These are phyloP conservation scores for Aquatica leii DNA, from an alignment of 2,888 invertebrate genomes.

Conservation along the genomic window DNA sequence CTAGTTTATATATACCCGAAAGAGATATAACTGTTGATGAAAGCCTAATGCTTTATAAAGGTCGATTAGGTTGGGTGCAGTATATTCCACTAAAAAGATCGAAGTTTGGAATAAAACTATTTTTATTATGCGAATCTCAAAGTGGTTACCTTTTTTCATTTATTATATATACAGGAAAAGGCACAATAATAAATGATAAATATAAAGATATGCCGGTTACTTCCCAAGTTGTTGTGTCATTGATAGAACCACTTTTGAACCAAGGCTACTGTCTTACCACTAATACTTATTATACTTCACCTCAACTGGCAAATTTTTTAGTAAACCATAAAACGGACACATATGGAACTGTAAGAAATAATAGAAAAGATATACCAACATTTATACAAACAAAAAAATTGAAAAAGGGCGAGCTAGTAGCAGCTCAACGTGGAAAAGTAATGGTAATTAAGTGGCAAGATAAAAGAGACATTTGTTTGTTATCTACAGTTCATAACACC, in stretches of 20 bases:
- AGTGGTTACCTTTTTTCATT: background rate
- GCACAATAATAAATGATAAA: too few relatives aligned
- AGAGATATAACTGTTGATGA: slow-evolving; percentile 11
- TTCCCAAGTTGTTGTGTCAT: too few relatives aligned
- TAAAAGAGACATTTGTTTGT: too few relatives aligned
- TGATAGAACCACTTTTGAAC: too few relatives aligned
- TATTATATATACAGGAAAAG: background rate
- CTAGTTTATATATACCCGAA: slow-evolving; percentile 12
- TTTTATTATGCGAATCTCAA: background rate
- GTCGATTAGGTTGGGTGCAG: background rate
- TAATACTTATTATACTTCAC: slow-evolving; percentile 14
- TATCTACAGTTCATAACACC: too few relatives aligned
- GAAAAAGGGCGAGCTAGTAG: background rate
- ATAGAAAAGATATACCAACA: slow-evolving; percentile 5
- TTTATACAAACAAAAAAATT: background rate
- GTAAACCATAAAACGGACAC: background rate
- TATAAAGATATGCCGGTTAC: too few relatives aligned
- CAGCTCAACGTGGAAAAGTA: background rate
- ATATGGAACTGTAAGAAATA: too few relatives aligned
- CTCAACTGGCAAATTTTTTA: slow-evolving; percentile 7
- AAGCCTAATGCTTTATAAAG: background rate
- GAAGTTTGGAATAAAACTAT: background rate
- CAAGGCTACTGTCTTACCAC: slow-evolving; percentile 7
- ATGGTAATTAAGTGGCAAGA: too few relatives aligned
- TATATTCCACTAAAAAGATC: too few relatives aligned